Percentiles rank a stretch among this genome's conserved stretches.
phyloP scores from a whole-genome alignment of 2,113 vertebrate species.

The Myrmecobius fasciatus region DNA sequence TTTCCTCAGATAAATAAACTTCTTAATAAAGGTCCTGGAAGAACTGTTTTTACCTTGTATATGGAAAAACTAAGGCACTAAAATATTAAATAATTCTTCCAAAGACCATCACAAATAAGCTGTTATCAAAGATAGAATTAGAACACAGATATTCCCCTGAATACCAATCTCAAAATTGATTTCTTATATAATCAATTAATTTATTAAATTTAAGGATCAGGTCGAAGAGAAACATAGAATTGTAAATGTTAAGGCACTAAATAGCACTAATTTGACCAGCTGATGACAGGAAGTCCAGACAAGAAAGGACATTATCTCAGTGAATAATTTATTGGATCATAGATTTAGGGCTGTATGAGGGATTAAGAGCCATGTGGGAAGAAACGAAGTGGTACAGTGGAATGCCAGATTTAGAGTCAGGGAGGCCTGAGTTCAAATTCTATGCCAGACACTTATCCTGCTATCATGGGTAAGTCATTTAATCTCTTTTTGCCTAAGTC shows the following conservation, averaged over 20 bases:
- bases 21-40: background rate
- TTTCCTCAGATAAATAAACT: background rate
- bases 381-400: background rate
- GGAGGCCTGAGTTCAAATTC: background rate
- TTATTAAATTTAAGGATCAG: background rate
- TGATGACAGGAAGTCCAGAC: background rate
- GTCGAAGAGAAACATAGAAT: background rate
- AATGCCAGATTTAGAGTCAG: background rate
- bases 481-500: background rate
- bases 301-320: background rate
- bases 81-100: background rate
- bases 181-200: background rate
- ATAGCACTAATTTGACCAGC: background rate
- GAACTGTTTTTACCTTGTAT: slow-evolving; percentile 24
- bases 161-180: background rate
- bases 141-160: slow-evolving; percentile 4
- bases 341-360: background rate
- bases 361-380: background rate
- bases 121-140: background rate
- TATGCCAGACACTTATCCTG: background rate
- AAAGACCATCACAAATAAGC: background rate
- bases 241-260: background rate
- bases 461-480: background rate
- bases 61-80: background rate
- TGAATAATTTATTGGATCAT: background rate